A percentile compares a stretch with the other conserved stretches of the same genome.
phyloP scores from a whole-genome alignment of 2,888 invertebrate species.

The Zootermopsis nevadensis region DNA sequence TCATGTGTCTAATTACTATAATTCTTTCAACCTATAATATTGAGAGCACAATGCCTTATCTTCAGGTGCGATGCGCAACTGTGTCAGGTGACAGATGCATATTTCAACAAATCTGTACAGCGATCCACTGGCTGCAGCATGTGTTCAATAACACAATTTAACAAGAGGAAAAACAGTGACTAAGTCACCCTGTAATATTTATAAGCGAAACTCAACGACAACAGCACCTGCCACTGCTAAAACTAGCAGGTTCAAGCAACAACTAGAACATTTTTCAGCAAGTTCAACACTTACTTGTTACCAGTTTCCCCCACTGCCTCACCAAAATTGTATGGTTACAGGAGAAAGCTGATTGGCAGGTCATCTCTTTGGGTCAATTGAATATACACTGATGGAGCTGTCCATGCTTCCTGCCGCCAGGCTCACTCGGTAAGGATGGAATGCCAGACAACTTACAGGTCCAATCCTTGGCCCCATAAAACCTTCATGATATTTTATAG shows the following conservation, averaged over 20 bases:
- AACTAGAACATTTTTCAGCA: conserved; percentile 9
- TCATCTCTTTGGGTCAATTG: conserved; percentile 53
- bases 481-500: conserved; percentile 90
- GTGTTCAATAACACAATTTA: too few species aligned
- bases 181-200: background rate
- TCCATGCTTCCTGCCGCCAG: conserved; percentile 90
- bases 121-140: too few species aligned
- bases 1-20: too few species aligned
- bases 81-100: too few species aligned
- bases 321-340: conserved; percentile 33
- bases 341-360: conserved; percentile 36
- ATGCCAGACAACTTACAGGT: conserved; percentile 87
- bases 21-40: too few species aligned
- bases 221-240: background rate
- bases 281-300: conserved; percentile 2
- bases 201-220: background rate
- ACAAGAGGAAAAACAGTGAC: too few species aligned
- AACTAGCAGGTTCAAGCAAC: background rate
- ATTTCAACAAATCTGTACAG: too few species aligned
- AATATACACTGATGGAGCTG: conserved; percentile 84
- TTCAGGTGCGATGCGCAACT: too few species aligned
- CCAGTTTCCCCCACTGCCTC: conserved; percentile 3
- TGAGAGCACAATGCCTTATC: too few species aligned
- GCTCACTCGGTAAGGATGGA: conserved; percentile 88
- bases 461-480: conserved; percentile 89